Base-by-base conservation (phyloP, 2,113 vertebrate species). In the Arenaria interpres region DNA sequence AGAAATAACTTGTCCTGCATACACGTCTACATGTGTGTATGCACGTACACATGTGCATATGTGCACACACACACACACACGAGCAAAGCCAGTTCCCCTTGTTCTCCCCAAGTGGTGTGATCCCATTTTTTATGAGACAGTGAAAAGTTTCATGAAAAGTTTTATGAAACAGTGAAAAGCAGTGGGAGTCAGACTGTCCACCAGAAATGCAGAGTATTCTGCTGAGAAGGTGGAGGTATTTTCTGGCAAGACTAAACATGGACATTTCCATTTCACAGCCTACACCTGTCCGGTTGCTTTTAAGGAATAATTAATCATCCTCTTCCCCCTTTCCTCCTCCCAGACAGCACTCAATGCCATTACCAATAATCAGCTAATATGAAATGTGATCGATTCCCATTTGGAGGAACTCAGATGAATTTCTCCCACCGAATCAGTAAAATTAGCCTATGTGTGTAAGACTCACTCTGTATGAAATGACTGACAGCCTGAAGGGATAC, bases 221-320 rank as follows among this genome's bases (percentile, higher is more conserved):
- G 50, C 45, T 90, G 37, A 77, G 39, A 76, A 76, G 33, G 27
- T 53, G 32, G 45, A 86, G 39, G 10, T 66, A 6, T 21, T 62
- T 73, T 90, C 67, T 94, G 59, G 53, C 78, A 84, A 32, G 28
- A 92, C 16, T 41, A 86, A n/a, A 46, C 28, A 25, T 18, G 51
- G 56, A 46, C 50, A 5, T 73, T 77, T 51, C n/a, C 37, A 63
- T 78, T 43, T 72, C 35, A 46, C 51, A 75, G 76, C 71, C 37
- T 91, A 68, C 89, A 89, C 28, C 24, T 87, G 35, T 68, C 85
- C 35, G 45, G 56, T 33, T 89, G 69, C 46, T 89, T 96, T 96
- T 93, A 95, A 91, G 62, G 57, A 78, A 69, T 17, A 82, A 66
- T 93, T 94, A 85, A 88, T 96, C 62, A 94, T 51, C 30, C 6